Evolutionary conservation across 2,113 vertebrate species (phyloP).

Genomic region (Athene cunicularia): DNA sequence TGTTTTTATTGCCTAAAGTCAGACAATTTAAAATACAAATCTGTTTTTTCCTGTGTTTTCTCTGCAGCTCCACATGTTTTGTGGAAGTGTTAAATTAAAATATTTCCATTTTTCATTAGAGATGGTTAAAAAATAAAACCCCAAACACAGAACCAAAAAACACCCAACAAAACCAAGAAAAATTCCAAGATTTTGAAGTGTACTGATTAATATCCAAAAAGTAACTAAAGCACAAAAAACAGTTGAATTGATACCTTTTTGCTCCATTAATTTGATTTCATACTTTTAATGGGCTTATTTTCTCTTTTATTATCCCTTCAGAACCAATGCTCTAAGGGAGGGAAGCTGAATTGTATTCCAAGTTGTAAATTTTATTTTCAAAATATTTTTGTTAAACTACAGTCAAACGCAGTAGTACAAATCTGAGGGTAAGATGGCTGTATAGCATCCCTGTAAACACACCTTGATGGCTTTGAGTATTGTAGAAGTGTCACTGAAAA

Average conservation of each 20-base stretch:
- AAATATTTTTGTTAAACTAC: background rate
- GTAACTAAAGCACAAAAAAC: background rate
- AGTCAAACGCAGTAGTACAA: background rate
- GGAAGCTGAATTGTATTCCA: background rate
- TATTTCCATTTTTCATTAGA: background rate
- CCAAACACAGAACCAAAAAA: background rate
- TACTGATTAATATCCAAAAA: background rate
- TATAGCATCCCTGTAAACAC: background rate
- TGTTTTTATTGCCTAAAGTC: background rate
- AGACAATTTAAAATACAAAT: background rate
- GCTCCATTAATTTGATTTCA: background rate
- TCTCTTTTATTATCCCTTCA: background rate
- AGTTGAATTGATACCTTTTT: background rate
- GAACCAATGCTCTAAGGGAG: background rate
- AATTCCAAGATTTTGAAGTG: background rate
- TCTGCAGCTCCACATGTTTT: background rate
- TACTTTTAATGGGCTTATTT: background rate
- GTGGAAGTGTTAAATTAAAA: background rate
- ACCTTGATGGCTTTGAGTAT: background rate
- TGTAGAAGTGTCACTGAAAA: background rate
- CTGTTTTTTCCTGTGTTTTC: background rate
- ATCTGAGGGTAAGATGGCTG: background rate
- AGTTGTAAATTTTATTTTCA: background rate
- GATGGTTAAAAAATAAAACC: background rate
- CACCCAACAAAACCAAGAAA: background rate